Percentiles rank a stretch among this genome's conserved stretches.
phyloP scores from a whole-genome alignment of 2,797 vertebrate genomes.

The Psittacula echo region DNA sequence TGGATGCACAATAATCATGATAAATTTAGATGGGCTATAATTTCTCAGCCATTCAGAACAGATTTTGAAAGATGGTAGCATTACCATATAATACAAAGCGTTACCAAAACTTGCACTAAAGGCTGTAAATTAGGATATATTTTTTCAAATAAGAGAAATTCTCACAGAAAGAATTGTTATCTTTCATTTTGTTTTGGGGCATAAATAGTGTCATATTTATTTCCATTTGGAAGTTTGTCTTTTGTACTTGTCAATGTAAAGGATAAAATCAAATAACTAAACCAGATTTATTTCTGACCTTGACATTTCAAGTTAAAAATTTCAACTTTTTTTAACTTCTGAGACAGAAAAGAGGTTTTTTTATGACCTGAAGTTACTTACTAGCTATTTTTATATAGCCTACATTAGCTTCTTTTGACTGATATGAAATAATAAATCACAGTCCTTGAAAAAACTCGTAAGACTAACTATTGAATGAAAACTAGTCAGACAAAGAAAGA shows the following conservation, averaged over 20 bases:
- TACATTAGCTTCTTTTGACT: background rate
- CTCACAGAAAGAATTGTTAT: background rate
- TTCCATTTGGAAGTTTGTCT: background rate
- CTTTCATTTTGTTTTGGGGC: background rate
- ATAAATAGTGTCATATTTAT: background rate
- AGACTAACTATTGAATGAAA: background rate
- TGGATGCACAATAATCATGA: background rate
- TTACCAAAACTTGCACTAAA: background rate
- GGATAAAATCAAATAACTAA: background rate
- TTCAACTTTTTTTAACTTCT: background rate
- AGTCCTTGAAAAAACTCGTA: background rate
- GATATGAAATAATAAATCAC: background rate
- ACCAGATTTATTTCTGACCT: background rate
- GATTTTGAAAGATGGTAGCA: background rate
- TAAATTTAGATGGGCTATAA: background rate
- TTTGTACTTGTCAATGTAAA: background rate
- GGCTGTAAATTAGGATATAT: background rate
- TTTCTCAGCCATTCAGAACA: background rate
- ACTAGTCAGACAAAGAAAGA: background rate
- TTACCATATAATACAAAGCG: background rate
- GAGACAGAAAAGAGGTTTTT: background rate
- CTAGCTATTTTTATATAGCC: background rate
- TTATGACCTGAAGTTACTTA: background rate
- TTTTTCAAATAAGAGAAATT: background rate
- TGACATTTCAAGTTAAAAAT: background rate